Evolutionary conservation across 2,797 vertebrate genomes (phyloP).

Genomic region (Chrysocyon brachyurus): DNA sequence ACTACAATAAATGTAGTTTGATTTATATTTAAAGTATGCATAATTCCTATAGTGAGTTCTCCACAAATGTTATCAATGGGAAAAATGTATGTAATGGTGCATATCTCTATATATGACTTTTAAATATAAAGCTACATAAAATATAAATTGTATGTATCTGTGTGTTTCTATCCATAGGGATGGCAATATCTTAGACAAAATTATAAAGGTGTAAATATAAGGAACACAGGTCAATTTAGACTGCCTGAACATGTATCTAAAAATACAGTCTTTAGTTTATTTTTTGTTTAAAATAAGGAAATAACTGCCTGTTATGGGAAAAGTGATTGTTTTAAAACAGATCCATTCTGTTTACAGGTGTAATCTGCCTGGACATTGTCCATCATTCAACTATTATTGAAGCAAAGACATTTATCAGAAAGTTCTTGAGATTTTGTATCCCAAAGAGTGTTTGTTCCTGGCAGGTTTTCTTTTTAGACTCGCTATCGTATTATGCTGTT

Average conservation of each 20-base stretch:
- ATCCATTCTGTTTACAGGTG: neutral
- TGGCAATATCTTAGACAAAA: neutral
- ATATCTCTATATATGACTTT: neutral
- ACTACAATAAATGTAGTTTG: constrained; percentile 44
- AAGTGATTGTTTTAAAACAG: neutral
- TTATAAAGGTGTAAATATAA: neutral
- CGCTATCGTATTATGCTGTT: neutral
- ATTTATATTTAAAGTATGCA: constrained; percentile 60
- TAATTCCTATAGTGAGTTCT: neutral
- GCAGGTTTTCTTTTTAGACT: neutral
- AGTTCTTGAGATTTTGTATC: neutral
- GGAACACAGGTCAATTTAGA: neutral
- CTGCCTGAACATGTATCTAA: neutral
- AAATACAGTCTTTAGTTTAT: neutral
- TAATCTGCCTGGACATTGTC: neutral
- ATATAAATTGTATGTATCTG: neutral
- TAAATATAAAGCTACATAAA: neutral
- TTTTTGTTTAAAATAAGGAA: constrained; percentile 4
- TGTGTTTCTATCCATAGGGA: neutral
- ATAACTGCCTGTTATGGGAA: neutral
- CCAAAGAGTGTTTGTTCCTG: neutral
- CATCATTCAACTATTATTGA: neutral
- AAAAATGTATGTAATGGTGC: neutral
- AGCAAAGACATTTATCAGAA: neutral
- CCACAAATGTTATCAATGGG: neutral